These are phyloP conservation scores for Lagenorhynchus albirostris DNA, from an alignment of 2,113 vertebrate species.

Conservation along the genomic window DNA sequence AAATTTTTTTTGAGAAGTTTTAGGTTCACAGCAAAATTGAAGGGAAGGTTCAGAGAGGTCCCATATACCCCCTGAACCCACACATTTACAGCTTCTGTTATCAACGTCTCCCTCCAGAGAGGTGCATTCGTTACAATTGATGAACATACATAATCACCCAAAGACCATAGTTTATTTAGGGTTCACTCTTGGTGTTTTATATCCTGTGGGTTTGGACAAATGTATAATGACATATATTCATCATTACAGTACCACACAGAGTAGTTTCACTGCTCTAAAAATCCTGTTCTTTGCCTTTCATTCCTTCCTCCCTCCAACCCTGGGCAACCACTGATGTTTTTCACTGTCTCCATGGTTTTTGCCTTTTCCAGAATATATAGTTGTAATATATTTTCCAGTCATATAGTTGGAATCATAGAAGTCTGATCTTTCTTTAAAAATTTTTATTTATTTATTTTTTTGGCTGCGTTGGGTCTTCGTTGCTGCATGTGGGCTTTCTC, in stretches of 20 bases:
- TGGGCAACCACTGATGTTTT: neutral
- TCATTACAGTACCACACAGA: neutral
- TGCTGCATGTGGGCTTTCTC: too few relatives aligned
- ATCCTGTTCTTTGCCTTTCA: neutral
- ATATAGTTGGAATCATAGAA: neutral
- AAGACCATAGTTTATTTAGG: neutral
- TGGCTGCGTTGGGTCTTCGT: too few relatives aligned
- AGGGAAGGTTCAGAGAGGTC: neutral
- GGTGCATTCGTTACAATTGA: neutral
- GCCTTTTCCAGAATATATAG: neutral
- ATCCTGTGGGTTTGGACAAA: neutral
- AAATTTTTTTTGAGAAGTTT: neutral
- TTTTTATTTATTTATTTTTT: too few relatives aligned
- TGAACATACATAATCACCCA: neutral
- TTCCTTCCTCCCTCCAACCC: neutral
- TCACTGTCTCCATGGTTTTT: neutral
- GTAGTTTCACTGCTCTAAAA: neutral
- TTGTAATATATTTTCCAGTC: neutral
- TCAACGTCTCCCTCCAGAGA: neutral
- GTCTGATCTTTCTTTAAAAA: neutral
- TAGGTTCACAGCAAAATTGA: neutral
- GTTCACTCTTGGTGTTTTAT: neutral
- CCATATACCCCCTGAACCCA: neutral
- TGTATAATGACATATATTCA: neutral
- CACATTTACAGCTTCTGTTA: neutral